A percentile compares a stretch with the other conserved stretches of the same genome.
phyloP scores from a whole-genome alignment of 2,888 invertebrate genomes.

The Rhogogaster chlorosoma region DNA sequence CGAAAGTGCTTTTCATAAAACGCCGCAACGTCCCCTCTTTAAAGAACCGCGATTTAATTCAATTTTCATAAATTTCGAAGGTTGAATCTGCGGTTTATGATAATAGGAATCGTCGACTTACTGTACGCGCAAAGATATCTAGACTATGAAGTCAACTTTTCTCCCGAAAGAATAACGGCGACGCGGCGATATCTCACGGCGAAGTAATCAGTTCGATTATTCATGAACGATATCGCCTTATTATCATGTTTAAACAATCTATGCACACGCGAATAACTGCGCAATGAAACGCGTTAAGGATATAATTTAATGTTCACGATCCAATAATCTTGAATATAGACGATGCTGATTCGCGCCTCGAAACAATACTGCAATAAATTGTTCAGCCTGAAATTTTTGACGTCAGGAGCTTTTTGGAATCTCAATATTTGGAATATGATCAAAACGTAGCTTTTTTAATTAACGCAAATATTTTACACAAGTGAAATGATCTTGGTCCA shows the following conservation, averaged over 20 bases:
- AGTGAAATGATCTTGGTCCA: background rate
- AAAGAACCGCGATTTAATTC: conserved; percentile 61
- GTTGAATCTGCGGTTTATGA: conserved; percentile 52
- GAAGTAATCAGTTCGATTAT: conserved; percentile 6
- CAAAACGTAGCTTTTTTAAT: background rate
- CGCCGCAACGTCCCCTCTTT: conserved; percentile 8
- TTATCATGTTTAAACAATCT: conserved; percentile 10
- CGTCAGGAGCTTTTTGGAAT: too few relatives aligned
- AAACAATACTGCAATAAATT: background rate
- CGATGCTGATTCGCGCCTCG: background rate
- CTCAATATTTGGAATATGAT: background rate
- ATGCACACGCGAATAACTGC: background rate
- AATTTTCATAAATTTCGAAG: conserved; percentile 63
- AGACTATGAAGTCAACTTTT: conserved; percentile 16
- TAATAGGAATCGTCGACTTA: conserved; percentile 29
- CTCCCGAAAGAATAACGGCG: background rate
- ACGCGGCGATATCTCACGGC: background rate
- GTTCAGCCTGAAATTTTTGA: background rate
- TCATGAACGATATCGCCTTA: conserved; percentile 17
- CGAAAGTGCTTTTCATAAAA: conserved; percentile 49
- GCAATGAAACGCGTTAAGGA: background rate
- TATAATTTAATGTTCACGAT: conserved; percentile 6
- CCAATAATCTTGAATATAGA: conserved; percentile 14
- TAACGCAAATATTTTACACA: too few relatives aligned
- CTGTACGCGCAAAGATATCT: conserved; percentile 8